Evolutionary conservation across 2,888 invertebrate genomes (phyloP), one percentile per base, ranked within the genome.

Genomic region (Criorhina ranunculi): DNA sequence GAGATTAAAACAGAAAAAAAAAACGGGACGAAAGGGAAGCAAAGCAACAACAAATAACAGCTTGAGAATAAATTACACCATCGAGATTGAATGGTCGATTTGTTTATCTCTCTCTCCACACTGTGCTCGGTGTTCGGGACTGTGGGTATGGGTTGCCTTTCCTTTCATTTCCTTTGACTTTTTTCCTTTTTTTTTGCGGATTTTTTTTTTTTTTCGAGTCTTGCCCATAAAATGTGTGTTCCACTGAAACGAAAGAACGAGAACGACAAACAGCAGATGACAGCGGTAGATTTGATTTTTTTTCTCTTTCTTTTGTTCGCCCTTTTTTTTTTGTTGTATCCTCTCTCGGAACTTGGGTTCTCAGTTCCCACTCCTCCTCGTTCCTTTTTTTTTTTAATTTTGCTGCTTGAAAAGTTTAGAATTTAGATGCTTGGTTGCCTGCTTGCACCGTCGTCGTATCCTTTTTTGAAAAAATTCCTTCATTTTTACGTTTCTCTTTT

Each of bases 81-180:
- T 76, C 66, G 75, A 85, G 85, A 85, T 85, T 85, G 85, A 85
- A 85, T 80, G 80, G 85, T 80, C 85, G 85, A 85, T 80, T 85
- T 85, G 85, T 75, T 85, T 85, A 85, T 85, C 53, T 76, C 75
- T 24, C 24, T 24, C 24, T 24, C 24, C 24, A 4, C 24, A n/a
- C n/a, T n/a, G n/a, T 24, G 24, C 49, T 69, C 59, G 40, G 59
- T n/a, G n/a, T 67, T 78, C 35, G 60, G 59, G 77, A 44, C 11
- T 24, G 24, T 24, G 24, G 24, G 24, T 24, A 11, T 29, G 15
- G 8, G 49, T 37, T 17, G 49, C 15, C 5, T 40, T 60, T 15
- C 24, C 15, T 51, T 24, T 15, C 24, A 24, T 8, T 33, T 49
- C 29, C 24, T 17, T 57, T 12, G 33, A 31, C 29, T 44, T 49